A percentile compares a stretch with the other conserved stretches of the same genome.
Conservation (phyloP, 2,888 invertebrate species). For the Megamerina dolium region DNA sequence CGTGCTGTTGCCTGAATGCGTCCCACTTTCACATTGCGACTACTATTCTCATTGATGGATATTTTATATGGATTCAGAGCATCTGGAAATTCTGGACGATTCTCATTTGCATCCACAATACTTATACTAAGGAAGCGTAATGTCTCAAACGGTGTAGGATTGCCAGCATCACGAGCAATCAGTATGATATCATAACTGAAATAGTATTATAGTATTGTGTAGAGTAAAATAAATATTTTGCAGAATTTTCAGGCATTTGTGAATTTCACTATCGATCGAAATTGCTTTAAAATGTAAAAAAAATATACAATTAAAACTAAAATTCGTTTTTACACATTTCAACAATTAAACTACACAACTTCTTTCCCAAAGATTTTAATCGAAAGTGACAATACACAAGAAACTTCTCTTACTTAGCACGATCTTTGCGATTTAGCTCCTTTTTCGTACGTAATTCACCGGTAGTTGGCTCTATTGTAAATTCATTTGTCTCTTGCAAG, state of each 20-base stretch:
- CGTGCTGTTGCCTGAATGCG: constrained; percentile 53
- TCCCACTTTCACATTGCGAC: constrained; percentile 59
- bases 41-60: constrained; percentile 65
- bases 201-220: not conserved
- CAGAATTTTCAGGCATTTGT: not conserved
- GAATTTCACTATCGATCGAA: too few relatives aligned
- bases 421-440: constrained; percentile 70
- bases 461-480: constrained; percentile 67
- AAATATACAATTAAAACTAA: too few relatives aligned
- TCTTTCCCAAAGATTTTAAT: too few relatives aligned
- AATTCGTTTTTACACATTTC: too few relatives aligned
- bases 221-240: not conserved
- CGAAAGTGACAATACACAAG: too few relatives aligned
- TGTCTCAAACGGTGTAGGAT: constrained; percentile 73
- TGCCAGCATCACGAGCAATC: constrained; percentile 78
- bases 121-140: constrained; percentile 68
- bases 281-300: too few relatives aligned
- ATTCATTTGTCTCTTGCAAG: constrained; percentile 74
- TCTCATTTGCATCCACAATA: constrained; percentile 75
- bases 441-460: constrained; percentile 78
- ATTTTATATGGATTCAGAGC: constrained; percentile 61
- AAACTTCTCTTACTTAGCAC: constrained; percentile 53
- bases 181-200: constrained; percentile 60
- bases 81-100: constrained; percentile 68
- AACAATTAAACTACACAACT: too few relatives aligned